A percentile compares a stretch with the other conserved stretches of the same genome.
These are phyloP conservation scores for Halichondria panicea DNA, from an alignment of 37 sponge, comb jelly and placozoan genomes.

Conservation along the genomic window DNA sequence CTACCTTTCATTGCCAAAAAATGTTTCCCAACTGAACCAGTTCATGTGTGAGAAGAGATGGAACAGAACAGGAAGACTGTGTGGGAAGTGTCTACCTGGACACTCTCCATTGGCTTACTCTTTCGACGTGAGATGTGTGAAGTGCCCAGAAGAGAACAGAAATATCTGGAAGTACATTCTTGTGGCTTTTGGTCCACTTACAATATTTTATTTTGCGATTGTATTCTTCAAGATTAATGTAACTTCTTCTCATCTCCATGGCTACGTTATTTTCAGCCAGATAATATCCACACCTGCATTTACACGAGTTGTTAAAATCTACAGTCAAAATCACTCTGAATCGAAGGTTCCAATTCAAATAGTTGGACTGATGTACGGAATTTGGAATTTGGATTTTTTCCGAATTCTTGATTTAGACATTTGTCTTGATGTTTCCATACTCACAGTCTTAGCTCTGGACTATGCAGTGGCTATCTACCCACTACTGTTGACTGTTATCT, in stretches of 20 bases:
- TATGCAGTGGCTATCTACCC: slow-evolving; percentile 38
- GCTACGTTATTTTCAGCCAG: slow-evolving; percentile 60
- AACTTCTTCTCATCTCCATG: slow-evolving; percentile 41
- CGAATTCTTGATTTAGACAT: background rate
- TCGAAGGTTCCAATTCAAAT: background rate
- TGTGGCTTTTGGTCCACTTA: slow-evolving; percentile 47
- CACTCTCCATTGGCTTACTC: slow-evolving; percentile 37
- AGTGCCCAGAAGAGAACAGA: background rate
- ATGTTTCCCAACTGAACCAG: no score
- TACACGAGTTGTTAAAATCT: slow-evolving; percentile 2
- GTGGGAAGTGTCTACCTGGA: slow-evolving; percentile 49
- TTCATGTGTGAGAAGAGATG: no score
- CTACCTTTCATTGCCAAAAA: no score
- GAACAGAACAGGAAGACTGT: slow-evolving; percentile 48
- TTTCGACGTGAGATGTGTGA: slow-evolving; percentile 5
- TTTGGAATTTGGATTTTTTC: slow-evolving; percentile 50
- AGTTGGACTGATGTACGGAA: slow-evolving; percentile 2
- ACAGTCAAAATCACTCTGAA: background rate
- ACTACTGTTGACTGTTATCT: background rate
- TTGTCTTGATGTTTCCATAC: slow-evolving; percentile 11
- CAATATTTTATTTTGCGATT: slow-evolving; percentile 42
- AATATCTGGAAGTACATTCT: slow-evolving; percentile 14
- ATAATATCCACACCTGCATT: slow-evolving; percentile 7
- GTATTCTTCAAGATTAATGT: slow-evolving; percentile 57
- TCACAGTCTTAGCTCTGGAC: slow-evolving; percentile 16